Conservation (phyloP, 2,888 invertebrate genomes). For the Xylota segnis region DNA sequence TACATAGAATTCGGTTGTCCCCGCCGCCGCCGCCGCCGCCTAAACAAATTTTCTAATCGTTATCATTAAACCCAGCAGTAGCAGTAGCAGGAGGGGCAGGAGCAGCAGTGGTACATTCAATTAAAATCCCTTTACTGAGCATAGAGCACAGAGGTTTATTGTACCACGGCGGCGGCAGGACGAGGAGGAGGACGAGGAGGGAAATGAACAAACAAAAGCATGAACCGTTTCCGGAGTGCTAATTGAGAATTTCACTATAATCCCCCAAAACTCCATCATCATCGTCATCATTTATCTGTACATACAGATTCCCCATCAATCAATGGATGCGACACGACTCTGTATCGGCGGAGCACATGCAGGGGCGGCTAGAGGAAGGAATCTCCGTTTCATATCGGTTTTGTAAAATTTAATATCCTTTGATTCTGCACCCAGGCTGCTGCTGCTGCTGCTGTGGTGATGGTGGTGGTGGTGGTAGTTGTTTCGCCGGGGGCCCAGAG, state of each 20-base stretch:
- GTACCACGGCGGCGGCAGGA: constrained; percentile 12
- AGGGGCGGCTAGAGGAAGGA: neutral
- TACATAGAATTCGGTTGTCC: neutral
- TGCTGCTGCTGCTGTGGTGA: too few relatives aligned
- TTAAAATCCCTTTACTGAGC: constrained; percentile 30
- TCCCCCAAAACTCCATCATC: constrained; percentile 26
- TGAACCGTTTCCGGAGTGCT: constrained; percentile 42
- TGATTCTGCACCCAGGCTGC: constrained; percentile 28
- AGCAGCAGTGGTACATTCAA: constrained; percentile 23
- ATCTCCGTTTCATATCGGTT: constrained; percentile 73
- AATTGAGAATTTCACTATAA: constrained; percentile 61
- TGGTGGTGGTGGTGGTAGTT: neutral
- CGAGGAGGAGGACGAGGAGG: too few relatives aligned
- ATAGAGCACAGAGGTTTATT: constrained; percentile 5
- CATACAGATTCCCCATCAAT: constrained; percentile 53
- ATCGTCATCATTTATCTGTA: constrained; percentile 52
- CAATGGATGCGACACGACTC: constrained; percentile 21
- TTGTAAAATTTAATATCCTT: constrained; percentile 75
- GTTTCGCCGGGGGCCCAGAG: constrained; percentile 3
- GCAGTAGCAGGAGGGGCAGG: neutral
- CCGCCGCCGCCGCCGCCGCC: neutral
- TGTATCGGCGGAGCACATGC: constrained; percentile 7
- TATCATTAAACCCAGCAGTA: constrained; percentile 13
- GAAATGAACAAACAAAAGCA: constrained; percentile 7
- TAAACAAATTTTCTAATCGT: constrained; percentile 30